A percentile compares a stretch with the other conserved stretches of the same genome.
These are phyloP conservation scores for Acleris emargana DNA, from an alignment of 2,888 invertebrate genomes.

Conservation along the genomic window DNA sequence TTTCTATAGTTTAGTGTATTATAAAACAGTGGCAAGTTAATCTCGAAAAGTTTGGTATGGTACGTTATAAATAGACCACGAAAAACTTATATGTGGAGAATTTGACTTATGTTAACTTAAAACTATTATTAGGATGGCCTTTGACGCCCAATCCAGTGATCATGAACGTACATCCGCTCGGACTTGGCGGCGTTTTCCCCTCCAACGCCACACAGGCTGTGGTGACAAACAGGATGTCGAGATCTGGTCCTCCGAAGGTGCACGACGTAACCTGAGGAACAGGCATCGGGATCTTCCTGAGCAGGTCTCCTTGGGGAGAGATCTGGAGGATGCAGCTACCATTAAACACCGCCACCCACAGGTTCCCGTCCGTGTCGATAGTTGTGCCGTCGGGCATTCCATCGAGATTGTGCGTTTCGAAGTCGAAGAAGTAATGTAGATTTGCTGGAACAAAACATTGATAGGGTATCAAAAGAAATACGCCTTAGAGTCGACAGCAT, in stretches of 20 bases:
- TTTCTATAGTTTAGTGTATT: no score
- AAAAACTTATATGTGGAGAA: no score
- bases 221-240: constrained; percentile 87
- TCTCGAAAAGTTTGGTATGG: no score
- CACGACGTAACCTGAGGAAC: constrained; percentile 87
- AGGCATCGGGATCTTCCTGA: constrained; percentile 76
- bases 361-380: constrained; percentile 88
- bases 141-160: constrained; percentile 85
- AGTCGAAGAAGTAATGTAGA: constrained; percentile 84
- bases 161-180: constrained; percentile 64
- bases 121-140: constrained; percentile 70
- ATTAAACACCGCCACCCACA: constrained; percentile 89
- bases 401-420: constrained; percentile 65
- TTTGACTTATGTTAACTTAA: constrained; percentile 47
- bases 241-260: constrained; percentile 88
- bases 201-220: constrained; percentile 77
- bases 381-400: constrained; percentile 88
- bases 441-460: constrained; percentile 74
- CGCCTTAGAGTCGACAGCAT: no score
- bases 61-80: no score
- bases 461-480: no score
- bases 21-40: no score
- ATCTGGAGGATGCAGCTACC: constrained; percentile 79
- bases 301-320: constrained; percentile 79
- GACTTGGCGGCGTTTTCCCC: constrained; percentile 45